phyloP scores from a whole-genome alignment of 2,113 vertebrate species.

The Clupea harengus region DNA sequence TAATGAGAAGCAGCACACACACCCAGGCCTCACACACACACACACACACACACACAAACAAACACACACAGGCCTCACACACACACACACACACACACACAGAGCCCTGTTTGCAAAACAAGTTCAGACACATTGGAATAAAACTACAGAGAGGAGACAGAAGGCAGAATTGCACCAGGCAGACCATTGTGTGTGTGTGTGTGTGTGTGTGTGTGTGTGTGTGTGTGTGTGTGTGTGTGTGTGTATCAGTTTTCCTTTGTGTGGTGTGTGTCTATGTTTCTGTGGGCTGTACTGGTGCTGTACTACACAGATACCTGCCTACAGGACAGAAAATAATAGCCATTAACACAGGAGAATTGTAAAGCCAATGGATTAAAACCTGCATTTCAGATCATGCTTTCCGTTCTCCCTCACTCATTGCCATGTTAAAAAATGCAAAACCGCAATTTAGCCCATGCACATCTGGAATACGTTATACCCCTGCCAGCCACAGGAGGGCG shows the following conservation, averaged over 20 bases:
- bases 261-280: neutral
- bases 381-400: neutral
- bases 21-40: neutral
- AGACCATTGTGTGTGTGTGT: neutral
- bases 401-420: neutral
- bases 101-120: neutral
- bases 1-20: neutral
- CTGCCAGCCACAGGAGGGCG: constrained; percentile 41
- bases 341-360: neutral
- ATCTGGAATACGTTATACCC: constrained; percentile 39
- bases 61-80: neutral
- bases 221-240: neutral
- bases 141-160: neutral
- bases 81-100: neutral
- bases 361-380: neutral
- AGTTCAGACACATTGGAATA: neutral
- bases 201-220: constrained; percentile 1
- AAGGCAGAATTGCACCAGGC: neutral
- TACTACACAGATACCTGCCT: neutral
- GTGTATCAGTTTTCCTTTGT: neutral
- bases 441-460: constrained; percentile 10
- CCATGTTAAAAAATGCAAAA: neutral
- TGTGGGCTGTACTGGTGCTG: no score
- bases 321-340: neutral
- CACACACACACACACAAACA: neutral